Evolutionary conservation across 2,113 vertebrate genomes (phyloP), one percentile per base, ranked within the genome.

Genomic region (Ophiodon elongatus): DNA sequence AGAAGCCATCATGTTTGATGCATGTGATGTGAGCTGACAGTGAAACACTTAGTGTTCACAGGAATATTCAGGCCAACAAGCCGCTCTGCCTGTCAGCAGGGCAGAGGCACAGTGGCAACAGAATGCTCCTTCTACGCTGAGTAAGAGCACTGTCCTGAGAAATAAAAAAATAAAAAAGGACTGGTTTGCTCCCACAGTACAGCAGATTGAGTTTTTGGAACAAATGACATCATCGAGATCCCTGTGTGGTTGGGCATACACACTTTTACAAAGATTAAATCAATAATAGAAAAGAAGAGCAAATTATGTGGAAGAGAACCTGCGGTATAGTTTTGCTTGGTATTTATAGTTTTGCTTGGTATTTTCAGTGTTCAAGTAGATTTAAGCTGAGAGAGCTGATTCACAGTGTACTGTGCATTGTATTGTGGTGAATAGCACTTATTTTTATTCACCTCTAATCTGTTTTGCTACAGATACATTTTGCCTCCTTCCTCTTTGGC

Each of bases 11-110:
- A 92, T 57, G 66, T 47, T 74, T 78, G 56, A 75, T 76, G 82
- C 83, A 70, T 80, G 77, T 92, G 84, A 95, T 92, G 70, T 63
- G 89, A 92, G 64, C 80, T 93, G 94, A 94, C 94, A 94, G 84
- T n/a, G 8, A 87, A 77, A 93, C 93, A 93, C 93, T 93, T 88
- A 91, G 80, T 65, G 76, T 84, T 86, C 17, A 33, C 69, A 79
- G 57, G 83, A 91, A 90, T 92, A 93, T 94, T 91, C 89, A 89
- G 94, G 94, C 89, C 93, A 92, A 56, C 85, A 80, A 88, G 83
- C 85, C 54, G 76, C 89, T 91, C 88, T 69, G 67, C 76, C 73
- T 85, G 57, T 82, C 76, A 82, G 79, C 73, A 39, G 37, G 69
- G 76, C 7, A 8, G 37, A 39, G 37, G 8, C 37, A 39, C 83